Evolutionary conservation across 2,888 invertebrate species (phyloP), one percentile per base, ranked within the genome.

Genomic region (Melanchra persicariae): DNA sequence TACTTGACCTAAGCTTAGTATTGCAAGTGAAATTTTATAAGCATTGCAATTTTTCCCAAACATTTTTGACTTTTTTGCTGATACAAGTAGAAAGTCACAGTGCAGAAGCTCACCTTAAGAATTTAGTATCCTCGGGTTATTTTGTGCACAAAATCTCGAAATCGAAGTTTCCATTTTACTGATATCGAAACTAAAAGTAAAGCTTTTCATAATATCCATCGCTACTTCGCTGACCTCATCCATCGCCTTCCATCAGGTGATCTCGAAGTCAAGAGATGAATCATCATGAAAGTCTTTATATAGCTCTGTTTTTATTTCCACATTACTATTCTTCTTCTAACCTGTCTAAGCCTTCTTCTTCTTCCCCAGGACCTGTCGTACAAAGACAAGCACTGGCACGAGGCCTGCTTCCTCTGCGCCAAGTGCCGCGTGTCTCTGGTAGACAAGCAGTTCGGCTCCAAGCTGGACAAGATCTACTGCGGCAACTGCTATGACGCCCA

Each of bases 361-460:
- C 68, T 70, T 67, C 69, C 71, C 10, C 96, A 99, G 99, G 99
- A 99, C 96, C 97, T 99, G 96, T 99, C 99, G 86, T 99, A 99
- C 97, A 99, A 99, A 97, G 99, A 99, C 96, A 99, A 99, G 97
- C 99, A 99, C 96, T 99, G 99, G 99, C 99, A 99, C 95, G 99
- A 99, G 96, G 98, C 99, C 65, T 99, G 99, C 95, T 99, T 99
- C 98, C 97, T 99, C 90, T 99, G 99, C 97, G 98, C 98, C 95
- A 99, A 99, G 96, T 99, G 99, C 97, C 98, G 99, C 93, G 98
- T 99, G 90, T 99, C 99, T 77, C 97, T 99, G 94, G 99, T 99
- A 83, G 99, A 99, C 97, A 99, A 99, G 97, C 99, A 99, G 94
- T 99, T 99, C 95, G 99, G 99, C 90, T 99, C 99, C 93, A 99